These are phyloP conservation scores for Odocoileus virginianus DNA, from an alignment of 2,113 vertebrate species.

Conservation along the genomic window DNA sequence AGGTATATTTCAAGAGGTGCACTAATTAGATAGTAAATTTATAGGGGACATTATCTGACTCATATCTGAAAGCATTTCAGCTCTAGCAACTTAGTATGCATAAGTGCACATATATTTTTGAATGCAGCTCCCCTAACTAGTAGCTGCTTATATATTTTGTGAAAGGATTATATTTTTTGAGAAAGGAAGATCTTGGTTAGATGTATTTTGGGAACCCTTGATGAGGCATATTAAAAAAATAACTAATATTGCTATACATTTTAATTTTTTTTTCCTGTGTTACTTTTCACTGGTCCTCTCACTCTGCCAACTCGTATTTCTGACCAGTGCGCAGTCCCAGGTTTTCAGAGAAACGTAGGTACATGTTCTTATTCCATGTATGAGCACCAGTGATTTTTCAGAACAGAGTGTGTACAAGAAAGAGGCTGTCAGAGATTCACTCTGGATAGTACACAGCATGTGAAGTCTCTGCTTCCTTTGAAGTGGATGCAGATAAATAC, in stretches of 20 bases:
- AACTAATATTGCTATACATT: background rate
- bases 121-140: conserved; percentile 18
- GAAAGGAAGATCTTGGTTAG: conserved; percentile 45
- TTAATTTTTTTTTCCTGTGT: background rate
- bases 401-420: background rate
- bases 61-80: conserved; percentile 1
- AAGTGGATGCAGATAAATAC: background rate
- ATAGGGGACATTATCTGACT: conserved; percentile 11
- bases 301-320: background rate
- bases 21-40: conserved; percentile 38
- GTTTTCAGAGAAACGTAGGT: background rate
- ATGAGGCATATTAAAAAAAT: conserved; percentile 37
- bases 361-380: background rate
- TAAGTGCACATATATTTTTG: conserved; percentile 53
- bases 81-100: background rate
- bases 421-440: background rate
- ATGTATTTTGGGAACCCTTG: conserved; percentile 62
- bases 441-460: background rate
- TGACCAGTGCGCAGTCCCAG: background rate
- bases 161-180: conserved; percentile 70
- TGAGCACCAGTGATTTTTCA: conserved; percentile 4
- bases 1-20: conserved; percentile 42
- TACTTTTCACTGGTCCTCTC: background rate
- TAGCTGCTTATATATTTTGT: conserved; percentile 69
- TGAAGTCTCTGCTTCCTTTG: background rate